phyloP scores from a whole-genome alignment of 2,797 vertebrate genomes.

The Enteromius treurensis region DNA sequence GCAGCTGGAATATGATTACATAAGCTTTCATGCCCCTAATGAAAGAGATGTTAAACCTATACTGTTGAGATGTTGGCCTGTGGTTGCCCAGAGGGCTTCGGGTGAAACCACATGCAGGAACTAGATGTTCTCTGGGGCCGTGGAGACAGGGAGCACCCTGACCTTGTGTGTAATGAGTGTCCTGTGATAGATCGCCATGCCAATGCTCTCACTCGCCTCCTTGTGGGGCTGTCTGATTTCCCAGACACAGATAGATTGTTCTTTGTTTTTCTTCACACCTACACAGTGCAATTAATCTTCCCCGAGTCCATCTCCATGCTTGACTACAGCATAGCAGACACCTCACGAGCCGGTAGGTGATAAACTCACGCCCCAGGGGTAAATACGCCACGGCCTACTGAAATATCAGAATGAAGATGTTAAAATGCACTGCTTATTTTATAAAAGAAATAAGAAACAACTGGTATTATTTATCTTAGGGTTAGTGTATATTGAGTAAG shows the following conservation, averaged over 20 bases:
- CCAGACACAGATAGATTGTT: conserved; percentile 77
- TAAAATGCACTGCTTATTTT: conserved; percentile 70
- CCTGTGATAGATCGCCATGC: conserved; percentile 76
- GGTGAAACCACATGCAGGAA: conserved; percentile 49
- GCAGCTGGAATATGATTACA: conserved; percentile 14
- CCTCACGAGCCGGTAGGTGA: conserved; percentile 59
- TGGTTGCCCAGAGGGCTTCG: conserved; percentile 28
- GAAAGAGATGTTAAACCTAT: conserved; percentile 22
- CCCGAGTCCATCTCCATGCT: conserved; percentile 59
- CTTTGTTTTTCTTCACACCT: conserved; percentile 76
- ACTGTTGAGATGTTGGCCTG: conserved; percentile 38
- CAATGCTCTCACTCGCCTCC: conserved; percentile 66
- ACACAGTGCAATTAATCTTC: conserved; percentile 78
- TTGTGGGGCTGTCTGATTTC: conserved; percentile 72
- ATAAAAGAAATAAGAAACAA: conserved; percentile 19
- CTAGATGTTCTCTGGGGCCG: conserved; percentile 54
- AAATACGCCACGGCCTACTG: conserved; percentile 62
- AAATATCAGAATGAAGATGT: conserved; percentile 70
- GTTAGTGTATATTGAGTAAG: conserved; percentile 53
- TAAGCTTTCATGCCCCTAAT: conserved; percentile 9
- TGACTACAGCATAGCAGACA: conserved; percentile 51
- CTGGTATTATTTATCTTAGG: conserved; percentile 65
- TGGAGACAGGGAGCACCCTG: conserved; percentile 65
- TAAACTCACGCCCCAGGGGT: conserved; percentile 63
- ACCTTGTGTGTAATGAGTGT: conserved; percentile 76